Conservation (phyloP, 2,113 vertebrate species). For the Ammodytes dubius region DNA sequence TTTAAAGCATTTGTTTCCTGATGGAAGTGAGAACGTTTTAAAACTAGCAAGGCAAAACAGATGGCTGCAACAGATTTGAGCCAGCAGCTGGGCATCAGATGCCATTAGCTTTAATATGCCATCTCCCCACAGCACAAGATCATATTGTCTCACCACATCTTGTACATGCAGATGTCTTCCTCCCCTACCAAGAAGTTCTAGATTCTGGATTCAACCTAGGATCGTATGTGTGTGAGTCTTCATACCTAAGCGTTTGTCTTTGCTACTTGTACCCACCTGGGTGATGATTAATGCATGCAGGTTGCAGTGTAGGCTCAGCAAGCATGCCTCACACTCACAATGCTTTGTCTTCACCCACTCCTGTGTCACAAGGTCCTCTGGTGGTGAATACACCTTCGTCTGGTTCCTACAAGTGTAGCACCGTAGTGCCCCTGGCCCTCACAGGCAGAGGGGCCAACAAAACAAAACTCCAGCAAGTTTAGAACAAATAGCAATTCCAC, state of each 20-base stretch:
- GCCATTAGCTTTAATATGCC: slow-evolving; percentile 71
- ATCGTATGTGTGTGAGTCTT: not conserved
- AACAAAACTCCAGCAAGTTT: slow-evolving; percentile 23
- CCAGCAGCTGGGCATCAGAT: slow-evolving; percentile 75
- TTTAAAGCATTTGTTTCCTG: slow-evolving; percentile 46
- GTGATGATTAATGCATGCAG: slow-evolving; percentile 41
- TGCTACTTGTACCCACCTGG: not conserved
- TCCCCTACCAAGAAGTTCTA: slow-evolving; percentile 5
- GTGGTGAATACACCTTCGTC: not conserved
- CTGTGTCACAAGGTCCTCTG: slow-evolving; percentile 12
- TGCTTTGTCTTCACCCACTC: slow-evolving; percentile 17
- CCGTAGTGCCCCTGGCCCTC: not conserved
- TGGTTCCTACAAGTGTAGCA: slow-evolving; percentile 3
- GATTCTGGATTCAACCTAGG: slow-evolving; percentile 1
- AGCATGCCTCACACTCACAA: slow-evolving; percentile 11
- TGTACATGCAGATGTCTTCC: slow-evolving; percentile 59
- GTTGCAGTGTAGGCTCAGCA: slow-evolving; percentile 18
- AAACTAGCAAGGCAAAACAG: slow-evolving; percentile 62
- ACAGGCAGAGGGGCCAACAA: not conserved
- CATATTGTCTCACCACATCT: slow-evolving; percentile 46
- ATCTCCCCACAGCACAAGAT: slow-evolving; percentile 49
- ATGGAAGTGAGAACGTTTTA: slow-evolving; percentile 54
- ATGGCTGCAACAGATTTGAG: slow-evolving; percentile 74
- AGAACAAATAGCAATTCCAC: slow-evolving; percentile 3
- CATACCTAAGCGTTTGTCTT: not conserved